These are phyloP conservation scores for Lethenteron reissneri DNA, from an alignment of 2,113 vertebrate genomes.

Conservation along the genomic window DNA sequence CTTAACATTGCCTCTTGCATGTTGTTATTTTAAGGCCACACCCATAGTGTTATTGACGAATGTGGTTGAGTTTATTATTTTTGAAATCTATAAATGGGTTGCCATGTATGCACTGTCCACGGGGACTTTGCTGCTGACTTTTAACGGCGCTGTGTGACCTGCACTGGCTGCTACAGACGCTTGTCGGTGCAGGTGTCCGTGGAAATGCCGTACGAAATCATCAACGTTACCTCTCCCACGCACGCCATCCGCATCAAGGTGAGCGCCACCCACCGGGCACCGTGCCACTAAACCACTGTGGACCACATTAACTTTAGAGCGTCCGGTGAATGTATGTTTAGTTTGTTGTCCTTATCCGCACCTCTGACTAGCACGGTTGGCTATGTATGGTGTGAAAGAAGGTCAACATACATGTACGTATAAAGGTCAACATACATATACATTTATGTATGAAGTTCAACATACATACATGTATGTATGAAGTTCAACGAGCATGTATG, in stretches of 20 bases:
- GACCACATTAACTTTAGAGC: constrained; percentile 7
- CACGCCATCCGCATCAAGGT: constrained; percentile 44
- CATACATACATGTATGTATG: neutral
- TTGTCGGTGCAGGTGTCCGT: constrained; percentile 38
- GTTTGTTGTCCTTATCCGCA: too few species aligned
- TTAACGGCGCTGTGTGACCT: constrained; percentile 8
- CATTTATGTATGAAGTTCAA: neutral
- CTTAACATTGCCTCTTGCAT: neutral
- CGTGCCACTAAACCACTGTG: neutral
- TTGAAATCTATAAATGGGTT: neutral
- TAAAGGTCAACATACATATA: constrained; percentile 5
- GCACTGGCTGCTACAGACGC: constrained; percentile 17
- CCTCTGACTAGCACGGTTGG: too few species aligned
- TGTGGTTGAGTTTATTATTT: constrained; percentile 1
- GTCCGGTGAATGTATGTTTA: constrained; percentile 7
- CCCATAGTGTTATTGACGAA: neutral
- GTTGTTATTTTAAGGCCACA: neutral
- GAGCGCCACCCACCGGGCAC: constrained; percentile 8
- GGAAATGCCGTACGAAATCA: constrained; percentile 41
- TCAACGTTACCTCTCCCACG: constrained; percentile 23
- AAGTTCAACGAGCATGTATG: too few species aligned
- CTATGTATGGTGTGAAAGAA: too few species aligned
- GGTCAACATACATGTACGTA: neutral
- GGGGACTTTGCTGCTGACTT: neutral
- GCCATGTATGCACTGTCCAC: neutral